Base-by-base conservation (phyloP, 2,797 vertebrate species). In the Carduelis carduelis region DNA sequence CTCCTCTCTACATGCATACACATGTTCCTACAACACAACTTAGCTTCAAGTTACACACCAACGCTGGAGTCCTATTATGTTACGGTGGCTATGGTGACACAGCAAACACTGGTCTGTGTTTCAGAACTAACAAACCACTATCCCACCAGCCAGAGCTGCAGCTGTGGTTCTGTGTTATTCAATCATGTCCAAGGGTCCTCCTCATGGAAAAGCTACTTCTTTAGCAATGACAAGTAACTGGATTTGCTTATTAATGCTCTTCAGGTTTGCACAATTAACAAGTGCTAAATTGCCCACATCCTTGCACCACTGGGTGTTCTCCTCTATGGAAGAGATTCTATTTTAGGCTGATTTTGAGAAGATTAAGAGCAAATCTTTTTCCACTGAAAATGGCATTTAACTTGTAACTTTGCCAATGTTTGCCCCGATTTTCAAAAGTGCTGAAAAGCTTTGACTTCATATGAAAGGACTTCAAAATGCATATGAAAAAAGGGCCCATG, bases 41-140 rank as follows among this genome's bases (percentile, higher is more conserved):
- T 7, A 21, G 71, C 63, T 52, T 92, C 87, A 70, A 34, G 50
- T 89, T 82, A 76, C 85, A 69, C 35, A 41, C 1, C 3, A 89
- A 4, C 4, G 0, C 60, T 13, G 20, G 30, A 55, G 53, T 18
- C 61, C 72, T 81, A 37, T 88, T 63, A 63, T 9, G 35, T 91
- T 92, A 86, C 87, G 0, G 39, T 70, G 78, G 52, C 91, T 53
- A 88, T 82, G 80, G 91, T 39, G 86, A 96, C 43, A 74, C 52
- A 79, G 89, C 81, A 88, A 95, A 92, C 87, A 86, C 0, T 1
- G 65, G 34, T n/a, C 30, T 15, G 37, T 18, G 22, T 86, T 83
- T 82, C 70, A 52, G 55, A 90, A 43, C 32, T 24, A 81, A 60
- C 24, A 23, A 10, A 8, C 50, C 6, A 5, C 50, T 24, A 28